Evolutionary conservation across 2,113 vertebrate genomes (phyloP), one percentile per base, ranked within the genome.

Genomic region (Catharus bicknelli): DNA sequence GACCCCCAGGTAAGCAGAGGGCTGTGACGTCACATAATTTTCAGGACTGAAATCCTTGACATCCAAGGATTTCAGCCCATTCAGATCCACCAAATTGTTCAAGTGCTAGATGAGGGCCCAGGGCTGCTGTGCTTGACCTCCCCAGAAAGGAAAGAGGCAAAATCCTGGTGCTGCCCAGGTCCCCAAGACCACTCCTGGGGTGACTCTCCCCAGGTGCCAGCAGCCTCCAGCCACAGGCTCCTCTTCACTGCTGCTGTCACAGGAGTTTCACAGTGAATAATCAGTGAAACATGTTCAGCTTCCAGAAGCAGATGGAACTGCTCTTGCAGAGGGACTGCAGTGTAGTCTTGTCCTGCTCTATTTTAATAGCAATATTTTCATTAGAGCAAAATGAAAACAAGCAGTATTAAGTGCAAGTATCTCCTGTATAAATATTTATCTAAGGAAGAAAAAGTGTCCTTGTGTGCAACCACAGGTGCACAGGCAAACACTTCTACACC

Each of bases 381-480:
- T 38, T 45, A 18, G 43, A 45, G 7, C 55, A 61, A 36, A 82
- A 70, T 59, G 27, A 90, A 96, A 94, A 90, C 25, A 34, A 53
- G 62, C 79, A 53, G 30, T 23, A 27, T 64, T 32, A 92, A 92
- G 42, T n/a, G 63, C 88, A 88, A 57, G 21, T 55, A 74, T 83
- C 61, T 93, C 72, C 51, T 43, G 51, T 59, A 48, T 76, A 72
- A 92, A 93, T 91, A 89, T 92, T 86, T 93, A 83, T 30, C 47
- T 47, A 87, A 54, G 85, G 88, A 72, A 95, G 83, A 63, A 94
- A 93, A 72, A 75, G 83, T 55, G 88, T 90, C 54, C 93, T 59
- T 73, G 53, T 90, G 80, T 54, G 83, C 40, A 23, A 40, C 51
- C 75, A 63, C 94, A 94, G 93, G 95, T 96, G 95, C 83, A 88